A percentile compares a stretch with the other conserved stretches of the same genome.
Evolutionary conservation across 2,113 vertebrate genomes (phyloP).

Genomic region (Ginglymostoma cirratum): DNA sequence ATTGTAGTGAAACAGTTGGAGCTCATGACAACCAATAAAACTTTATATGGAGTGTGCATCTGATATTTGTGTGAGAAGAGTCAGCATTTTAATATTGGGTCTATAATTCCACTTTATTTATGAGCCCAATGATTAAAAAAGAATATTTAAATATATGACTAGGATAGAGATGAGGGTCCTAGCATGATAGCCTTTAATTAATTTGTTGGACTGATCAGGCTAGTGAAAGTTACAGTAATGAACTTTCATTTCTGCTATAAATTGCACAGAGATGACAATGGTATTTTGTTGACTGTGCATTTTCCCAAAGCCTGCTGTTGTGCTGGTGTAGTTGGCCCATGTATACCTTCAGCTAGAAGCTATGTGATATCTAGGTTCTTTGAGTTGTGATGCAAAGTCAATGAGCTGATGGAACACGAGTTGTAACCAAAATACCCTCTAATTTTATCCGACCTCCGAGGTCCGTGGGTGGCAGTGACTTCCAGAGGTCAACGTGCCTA

Average conservation of each 20-base stretch:
- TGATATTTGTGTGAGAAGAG: neutral
- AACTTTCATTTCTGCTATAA: neutral
- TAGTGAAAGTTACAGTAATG: neutral
- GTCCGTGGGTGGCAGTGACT: too few relatives aligned
- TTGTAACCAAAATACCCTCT: too few relatives aligned
- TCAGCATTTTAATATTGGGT: neutral
- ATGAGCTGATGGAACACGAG: too few relatives aligned
- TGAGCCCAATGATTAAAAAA: neutral
- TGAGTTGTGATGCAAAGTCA: too few relatives aligned
- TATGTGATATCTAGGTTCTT: too few relatives aligned
- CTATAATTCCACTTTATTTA: neutral
- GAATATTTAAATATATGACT: neutral
- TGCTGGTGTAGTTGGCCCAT: too few relatives aligned
- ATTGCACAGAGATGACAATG: neutral
- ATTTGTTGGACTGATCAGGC: neutral
- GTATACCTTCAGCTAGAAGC: too few relatives aligned
- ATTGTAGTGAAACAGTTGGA: too few relatives aligned
- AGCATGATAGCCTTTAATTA: neutral
- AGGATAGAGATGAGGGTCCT: neutral
- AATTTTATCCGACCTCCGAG: too few relatives aligned
- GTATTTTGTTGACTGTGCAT: neutral
- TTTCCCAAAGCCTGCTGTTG: neutral
- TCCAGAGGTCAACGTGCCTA: too few relatives aligned
- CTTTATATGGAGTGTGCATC: too few relatives aligned
- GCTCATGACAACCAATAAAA: too few relatives aligned